A percentile compares a stretch with the other conserved stretches of the same genome.
Conservation (phyloP, 2,113 vertebrate species). For the Ellobius talpinus region DNA sequence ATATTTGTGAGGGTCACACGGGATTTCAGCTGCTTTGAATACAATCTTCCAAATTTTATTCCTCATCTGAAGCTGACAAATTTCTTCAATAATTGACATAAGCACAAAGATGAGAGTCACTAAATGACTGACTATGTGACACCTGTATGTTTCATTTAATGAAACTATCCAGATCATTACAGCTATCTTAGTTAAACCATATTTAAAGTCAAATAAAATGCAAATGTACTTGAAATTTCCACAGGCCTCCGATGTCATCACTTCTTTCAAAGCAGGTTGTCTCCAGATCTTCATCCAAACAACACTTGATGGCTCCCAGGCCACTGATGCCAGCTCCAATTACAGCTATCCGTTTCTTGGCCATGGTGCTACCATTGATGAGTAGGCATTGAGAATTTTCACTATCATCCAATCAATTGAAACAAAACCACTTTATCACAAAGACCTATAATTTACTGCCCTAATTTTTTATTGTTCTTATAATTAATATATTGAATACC, state of each 20-base stretch:
- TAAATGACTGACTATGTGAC: neutral
- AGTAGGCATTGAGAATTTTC: neutral
- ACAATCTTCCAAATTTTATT: neutral
- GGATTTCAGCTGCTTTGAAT: neutral
- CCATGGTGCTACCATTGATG: neutral
- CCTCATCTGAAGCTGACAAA: neutral
- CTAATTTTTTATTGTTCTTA: neutral
- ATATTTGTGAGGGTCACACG: neutral
- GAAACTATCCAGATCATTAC: neutral
- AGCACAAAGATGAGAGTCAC: neutral
- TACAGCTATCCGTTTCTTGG: constrained; percentile 81
- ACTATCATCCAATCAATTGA: neutral
- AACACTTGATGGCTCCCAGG: constrained; percentile 86
- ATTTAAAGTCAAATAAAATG: neutral
- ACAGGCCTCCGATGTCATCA: constrained; percentile 87
- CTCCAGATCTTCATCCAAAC: constrained; percentile 86
- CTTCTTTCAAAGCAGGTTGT: constrained; percentile 88
- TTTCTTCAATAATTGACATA: neutral
- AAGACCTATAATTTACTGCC: neutral
- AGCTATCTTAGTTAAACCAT: neutral
- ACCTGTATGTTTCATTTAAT: neutral
- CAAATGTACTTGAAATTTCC: constrained; percentile 86
- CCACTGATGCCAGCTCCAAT: constrained; percentile 88
- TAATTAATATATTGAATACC: neutral
- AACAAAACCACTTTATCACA: neutral